Base-by-base conservation (phyloP, 2,797 vertebrate genomes). In the Acanthurus lineatus region DNA sequence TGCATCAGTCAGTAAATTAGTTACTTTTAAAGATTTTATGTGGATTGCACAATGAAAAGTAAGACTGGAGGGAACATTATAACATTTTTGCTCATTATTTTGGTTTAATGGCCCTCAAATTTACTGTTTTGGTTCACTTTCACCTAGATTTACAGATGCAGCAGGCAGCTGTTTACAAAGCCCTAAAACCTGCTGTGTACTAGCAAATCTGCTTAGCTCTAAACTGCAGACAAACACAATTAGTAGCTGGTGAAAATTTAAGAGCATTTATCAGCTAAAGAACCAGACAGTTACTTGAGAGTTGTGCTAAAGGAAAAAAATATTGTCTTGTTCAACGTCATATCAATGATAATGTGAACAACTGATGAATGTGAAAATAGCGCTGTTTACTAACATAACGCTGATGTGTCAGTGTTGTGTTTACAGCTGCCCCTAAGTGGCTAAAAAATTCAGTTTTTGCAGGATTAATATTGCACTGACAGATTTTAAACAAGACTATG, bases 81-180 rank as follows among this genome's bases (percentile, higher is more conserved):
- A 19, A 35, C 35, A 44, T 38, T 71, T 28, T 20, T 25, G 51
- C 22, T 64, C 11, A 49, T 42, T 65, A n/a, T 32, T 51, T 59
- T 6, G n/a, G 3, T 56, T 49, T 63, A 62, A 48, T 17, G 5
- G 28, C 6, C 49, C 10, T 3, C 1, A 38, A 16, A 19, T 48
- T 44, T 40, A 54, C 15, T 20, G 22, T 56, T 25, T 58, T 47
- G 12, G 32, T 38, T 57, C n/a, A 47, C 6, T 20, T n/a, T 48
- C 28, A 17, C 10, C 28, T 12, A 58, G n/a, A 67, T 74, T 64
- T 42, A 65, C n/a, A 51, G 54, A 65, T 44, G 62, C 51, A 56
- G 35, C 32, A 40, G 14, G 45, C 47, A 16, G 19, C 51, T 56
- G 44, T 44, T 58, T 51, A 28, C 28, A 38, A 60, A 32, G 20